phyloP scores from a whole-genome alignment of 92 coral and sea anemone species.

The Metridium senile region DNA sequence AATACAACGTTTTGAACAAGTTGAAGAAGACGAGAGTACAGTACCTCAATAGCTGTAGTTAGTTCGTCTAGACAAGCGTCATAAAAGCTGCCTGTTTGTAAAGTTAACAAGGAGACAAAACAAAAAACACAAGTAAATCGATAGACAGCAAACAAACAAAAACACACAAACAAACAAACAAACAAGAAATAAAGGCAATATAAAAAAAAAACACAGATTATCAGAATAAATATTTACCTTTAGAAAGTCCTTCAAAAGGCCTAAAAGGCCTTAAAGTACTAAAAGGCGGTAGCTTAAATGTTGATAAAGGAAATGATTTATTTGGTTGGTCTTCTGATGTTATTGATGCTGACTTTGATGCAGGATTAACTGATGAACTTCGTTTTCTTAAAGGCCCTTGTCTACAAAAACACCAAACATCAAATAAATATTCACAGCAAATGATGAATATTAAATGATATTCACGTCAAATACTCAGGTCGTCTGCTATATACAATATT shows the following conservation, averaged over 20 bases:
- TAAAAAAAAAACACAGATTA: not conserved
- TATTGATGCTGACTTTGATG: slow-evolving; percentile 13
- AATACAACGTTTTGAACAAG: not conserved
- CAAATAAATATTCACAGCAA: too few species aligned
- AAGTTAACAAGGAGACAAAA: not conserved
- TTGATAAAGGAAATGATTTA: not conserved
- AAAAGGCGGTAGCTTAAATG: slow-evolving; percentile 71
- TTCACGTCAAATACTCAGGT: too few species aligned
- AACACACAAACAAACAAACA: not conserved
- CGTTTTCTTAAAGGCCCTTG: slow-evolving; percentile 56
- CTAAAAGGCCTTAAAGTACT: too few species aligned
- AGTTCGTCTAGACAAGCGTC: slow-evolving; percentile 46
- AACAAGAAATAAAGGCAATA: not conserved
- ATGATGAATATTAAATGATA: too few species aligned
- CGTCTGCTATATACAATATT: too few species aligned
- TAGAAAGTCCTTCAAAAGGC: slow-evolving; percentile 73
- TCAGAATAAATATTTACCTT: slow-evolving; percentile 43
- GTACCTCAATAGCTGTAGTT: slow-evolving; percentile 45
- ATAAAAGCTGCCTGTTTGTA: slow-evolving; percentile 47
- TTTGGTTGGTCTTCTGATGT: slow-evolving; percentile 7
- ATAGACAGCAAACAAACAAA: not conserved
- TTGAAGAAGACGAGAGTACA: not conserved
- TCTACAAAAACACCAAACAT: not conserved
- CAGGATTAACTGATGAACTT: slow-evolving; percentile 37
- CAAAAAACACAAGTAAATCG: not conserved